Evolutionary conservation across 2,797 vertebrate species (phyloP).

Genomic region (Coccyzus lansbergi): DNA sequence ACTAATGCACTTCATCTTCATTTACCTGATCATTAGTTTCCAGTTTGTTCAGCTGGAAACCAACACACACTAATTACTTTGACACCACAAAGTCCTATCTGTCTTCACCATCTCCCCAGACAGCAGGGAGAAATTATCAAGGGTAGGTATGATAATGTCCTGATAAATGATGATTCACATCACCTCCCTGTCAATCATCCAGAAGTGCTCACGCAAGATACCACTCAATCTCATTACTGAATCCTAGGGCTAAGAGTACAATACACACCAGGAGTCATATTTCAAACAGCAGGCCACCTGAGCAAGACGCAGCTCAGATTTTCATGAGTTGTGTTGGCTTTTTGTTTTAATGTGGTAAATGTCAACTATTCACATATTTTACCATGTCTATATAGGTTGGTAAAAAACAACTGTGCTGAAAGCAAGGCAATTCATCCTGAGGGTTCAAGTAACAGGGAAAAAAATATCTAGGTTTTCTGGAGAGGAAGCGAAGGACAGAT

Average conservation of each 20-base stretch:
- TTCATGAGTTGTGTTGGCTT: constrained; percentile 62
- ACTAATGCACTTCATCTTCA: constrained; percentile 79
- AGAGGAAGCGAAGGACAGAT: background rate
- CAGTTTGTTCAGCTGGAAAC: constrained; percentile 84
- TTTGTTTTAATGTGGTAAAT: constrained; percentile 59
- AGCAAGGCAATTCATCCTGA: constrained; percentile 3
- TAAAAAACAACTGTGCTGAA: constrained; percentile 31
- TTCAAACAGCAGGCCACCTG: constrained; percentile 75
- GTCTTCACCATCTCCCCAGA: constrained; percentile 77
- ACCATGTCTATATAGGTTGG: background rate
- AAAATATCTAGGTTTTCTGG: background rate
- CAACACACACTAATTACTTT: constrained; percentile 83
- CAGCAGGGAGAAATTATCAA: constrained; percentile 80
- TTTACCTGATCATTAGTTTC: constrained; percentile 84
- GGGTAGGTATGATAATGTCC: constrained; percentile 79
- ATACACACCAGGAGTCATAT: constrained; percentile 74
- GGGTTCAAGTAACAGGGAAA: background rate
- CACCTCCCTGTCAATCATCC: constrained; percentile 78
- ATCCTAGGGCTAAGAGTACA: constrained; percentile 70
- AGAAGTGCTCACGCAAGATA: constrained; percentile 74
- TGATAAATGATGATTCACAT: constrained; percentile 80
- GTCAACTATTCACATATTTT: constrained; percentile 63
- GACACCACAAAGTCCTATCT: constrained; percentile 81
- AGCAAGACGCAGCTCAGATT: constrained; percentile 53
- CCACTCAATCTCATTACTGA: constrained; percentile 77